These are phyloP conservation scores for Macropus fuliginosus DNA, from an alignment of 2,797 vertebrate genomes.

Conservation along the genomic window DNA sequence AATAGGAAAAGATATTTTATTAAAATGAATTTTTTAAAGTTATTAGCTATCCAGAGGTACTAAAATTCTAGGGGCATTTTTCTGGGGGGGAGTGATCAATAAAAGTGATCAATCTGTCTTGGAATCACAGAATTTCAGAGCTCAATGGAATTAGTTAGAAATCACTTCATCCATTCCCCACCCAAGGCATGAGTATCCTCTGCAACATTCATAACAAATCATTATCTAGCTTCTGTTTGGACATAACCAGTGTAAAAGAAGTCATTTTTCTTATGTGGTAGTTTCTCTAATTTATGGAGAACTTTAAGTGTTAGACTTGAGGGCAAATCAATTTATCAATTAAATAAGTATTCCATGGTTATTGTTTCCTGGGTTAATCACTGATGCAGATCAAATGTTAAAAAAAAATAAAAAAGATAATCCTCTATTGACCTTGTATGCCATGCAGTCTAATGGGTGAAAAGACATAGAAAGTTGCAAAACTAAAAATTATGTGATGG, in stretches of 20 bases:
- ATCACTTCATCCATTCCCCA: neutral
- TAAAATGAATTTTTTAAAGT: neutral
- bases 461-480: neutral
- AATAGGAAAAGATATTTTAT: neutral
- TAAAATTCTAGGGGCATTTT: neutral
- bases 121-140: neutral
- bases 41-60: neutral
- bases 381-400: neutral
- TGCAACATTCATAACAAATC: neutral
- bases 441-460: neutral
- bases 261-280: neutral
- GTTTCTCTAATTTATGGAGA: neutral
- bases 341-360: neutral
- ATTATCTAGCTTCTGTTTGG: neutral
- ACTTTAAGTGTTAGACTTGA: neutral
- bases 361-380: neutral
- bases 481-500: neutral
- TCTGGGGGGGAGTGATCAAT: accelerated
- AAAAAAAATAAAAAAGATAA: neutral
- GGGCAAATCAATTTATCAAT: neutral
- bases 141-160: neutral
- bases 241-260: neutral
- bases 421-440: neutral
- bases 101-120: neutral
- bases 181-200: neutral